A percentile compares a stretch with the other conserved stretches of the same genome.
Evolutionary conservation across 1,140 invertebrate species (phyloP).

Genomic region (Reticulitermes speratus): DNA sequence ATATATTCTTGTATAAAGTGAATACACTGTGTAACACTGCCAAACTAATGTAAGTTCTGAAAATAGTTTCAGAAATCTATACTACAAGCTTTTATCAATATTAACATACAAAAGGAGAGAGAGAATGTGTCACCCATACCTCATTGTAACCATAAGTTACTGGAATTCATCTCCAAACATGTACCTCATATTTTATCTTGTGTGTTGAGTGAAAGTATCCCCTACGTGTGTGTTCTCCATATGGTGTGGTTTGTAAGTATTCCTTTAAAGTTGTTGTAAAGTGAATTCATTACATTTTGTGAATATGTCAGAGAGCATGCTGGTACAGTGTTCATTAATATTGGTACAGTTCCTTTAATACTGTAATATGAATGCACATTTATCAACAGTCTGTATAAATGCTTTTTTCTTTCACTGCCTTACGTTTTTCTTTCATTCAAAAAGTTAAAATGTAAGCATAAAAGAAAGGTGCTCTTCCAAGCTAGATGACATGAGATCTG

Average conservation of each 20-base stretch:
- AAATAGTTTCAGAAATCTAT: neutral
- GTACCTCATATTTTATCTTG: neutral
- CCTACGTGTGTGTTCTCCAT: neutral
- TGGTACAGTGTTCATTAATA: neutral
- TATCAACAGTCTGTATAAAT: no score
- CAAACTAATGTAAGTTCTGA: neutral
- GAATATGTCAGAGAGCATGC: neutral
- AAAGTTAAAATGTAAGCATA: no score
- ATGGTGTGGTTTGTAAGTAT: neutral
- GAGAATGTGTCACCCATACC: neutral
- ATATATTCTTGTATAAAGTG: neutral
- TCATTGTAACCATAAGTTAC: neutral
- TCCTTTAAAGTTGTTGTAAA: neutral
- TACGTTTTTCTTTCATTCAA: no score
- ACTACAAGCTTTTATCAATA: neutral
- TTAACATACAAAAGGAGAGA: neutral
- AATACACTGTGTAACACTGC: neutral
- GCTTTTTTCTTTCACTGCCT: no score
- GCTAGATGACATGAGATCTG: no score
- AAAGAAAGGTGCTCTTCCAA: no score
- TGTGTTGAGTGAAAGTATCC: constrained; percentile 4
- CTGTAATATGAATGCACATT: no score
- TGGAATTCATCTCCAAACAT: neutral
- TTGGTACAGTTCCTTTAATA: no score
- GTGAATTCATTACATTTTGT: constrained; percentile 3